Conservation (phyloP, 2,797 vertebrate genomes). For the Geotrypetes seraphini region DNA sequence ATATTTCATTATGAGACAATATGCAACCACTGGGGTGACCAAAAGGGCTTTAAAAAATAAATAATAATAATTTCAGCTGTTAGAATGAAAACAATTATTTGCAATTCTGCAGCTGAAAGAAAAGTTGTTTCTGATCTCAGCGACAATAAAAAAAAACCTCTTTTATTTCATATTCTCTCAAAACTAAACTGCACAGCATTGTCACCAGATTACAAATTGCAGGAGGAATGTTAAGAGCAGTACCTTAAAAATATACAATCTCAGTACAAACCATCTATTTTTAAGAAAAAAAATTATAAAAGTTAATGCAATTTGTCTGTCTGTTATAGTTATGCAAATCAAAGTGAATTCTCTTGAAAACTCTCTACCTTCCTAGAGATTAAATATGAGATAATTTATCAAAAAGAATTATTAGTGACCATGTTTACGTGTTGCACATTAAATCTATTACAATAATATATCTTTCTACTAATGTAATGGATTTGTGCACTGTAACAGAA, state of each 20-base stretch:
- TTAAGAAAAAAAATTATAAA: conserved; percentile 72
- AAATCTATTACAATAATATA: conserved; percentile 86
- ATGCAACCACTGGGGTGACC: conserved; percentile 30
- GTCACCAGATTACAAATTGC: conserved; percentile 62
- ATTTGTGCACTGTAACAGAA: conserved; percentile 99
- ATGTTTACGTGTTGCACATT: conserved; percentile 77
- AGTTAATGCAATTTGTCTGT: conserved; percentile 69
- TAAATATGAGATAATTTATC: conserved; percentile 93
- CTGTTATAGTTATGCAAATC: conserved; percentile 73
- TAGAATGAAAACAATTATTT: conserved; percentile 54
- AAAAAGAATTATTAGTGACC: conserved; percentile 74
- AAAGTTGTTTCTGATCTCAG: conserved; percentile 45
- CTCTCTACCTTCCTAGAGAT: conserved; percentile 59
- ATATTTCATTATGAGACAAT: conserved; percentile 32
- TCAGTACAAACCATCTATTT: conserved; percentile 61
- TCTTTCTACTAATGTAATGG: conserved; percentile 86
- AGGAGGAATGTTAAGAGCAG: conserved; percentile 47
- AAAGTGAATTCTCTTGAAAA: conserved; percentile 65
- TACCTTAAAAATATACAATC: conserved; percentile 62
- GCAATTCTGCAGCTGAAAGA: conserved; percentile 17
- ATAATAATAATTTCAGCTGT: conserved; percentile 40
- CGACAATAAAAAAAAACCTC: conserved; percentile 58
- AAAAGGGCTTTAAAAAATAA: conserved; percentile 34
- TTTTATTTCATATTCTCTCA: conserved; percentile 44
- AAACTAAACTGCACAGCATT: conserved; percentile 34